Conservation (phyloP, 1,140 invertebrate species). For the Druon quercuslanigerum region DNA sequence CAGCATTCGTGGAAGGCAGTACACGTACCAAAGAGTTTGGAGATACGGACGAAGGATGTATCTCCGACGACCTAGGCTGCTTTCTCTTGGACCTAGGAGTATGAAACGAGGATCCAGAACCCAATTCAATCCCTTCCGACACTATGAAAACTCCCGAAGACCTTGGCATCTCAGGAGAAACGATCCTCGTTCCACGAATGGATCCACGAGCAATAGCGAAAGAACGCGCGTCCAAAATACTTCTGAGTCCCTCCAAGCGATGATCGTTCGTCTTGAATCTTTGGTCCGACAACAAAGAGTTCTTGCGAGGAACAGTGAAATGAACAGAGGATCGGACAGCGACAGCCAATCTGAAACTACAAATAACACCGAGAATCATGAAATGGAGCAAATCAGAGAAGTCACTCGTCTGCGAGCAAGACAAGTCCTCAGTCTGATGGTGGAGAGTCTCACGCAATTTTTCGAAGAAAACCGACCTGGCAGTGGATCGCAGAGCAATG, state of each 20-base stretch:
- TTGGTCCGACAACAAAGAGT: slow-evolving; percentile 61
- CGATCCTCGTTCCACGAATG: background rate
- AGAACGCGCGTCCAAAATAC: slow-evolving; percentile 42
- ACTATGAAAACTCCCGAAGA: slow-evolving; percentile 39
- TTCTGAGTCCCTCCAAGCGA: slow-evolving; percentile 56
- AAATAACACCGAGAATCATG: slow-evolving; percentile 46
- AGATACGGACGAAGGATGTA: slow-evolving; percentile 45
- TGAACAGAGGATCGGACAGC: slow-evolving; percentile 41
- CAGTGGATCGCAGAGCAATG: slow-evolving; percentile 55
- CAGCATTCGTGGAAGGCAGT: slow-evolving; percentile 41
- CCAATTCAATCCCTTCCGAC: slow-evolving; percentile 43
- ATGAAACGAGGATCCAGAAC: slow-evolving; percentile 49
- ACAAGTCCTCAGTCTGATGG: slow-evolving; percentile 67
- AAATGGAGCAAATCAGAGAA: slow-evolving; percentile 57
- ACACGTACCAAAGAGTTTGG: slow-evolving; percentile 49
- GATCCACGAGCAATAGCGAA: slow-evolving; percentile 37
- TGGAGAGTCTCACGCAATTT: slow-evolving; percentile 67
- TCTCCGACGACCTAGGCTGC: slow-evolving; percentile 38
- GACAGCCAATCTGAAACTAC: slow-evolving; percentile 44
- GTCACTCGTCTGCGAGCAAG: slow-evolving; percentile 59
- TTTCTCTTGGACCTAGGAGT: slow-evolving; percentile 40
- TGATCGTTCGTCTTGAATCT: slow-evolving; percentile 61
- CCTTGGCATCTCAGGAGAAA: slow-evolving; percentile 36
- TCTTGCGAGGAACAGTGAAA: slow-evolving; percentile 45
- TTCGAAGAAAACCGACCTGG: slow-evolving; percentile 64